Evolutionary conservation across 2,113 vertebrate species (phyloP), one percentile per base, ranked within the genome.

Genomic region (Rhinolophus sinicus): DNA sequence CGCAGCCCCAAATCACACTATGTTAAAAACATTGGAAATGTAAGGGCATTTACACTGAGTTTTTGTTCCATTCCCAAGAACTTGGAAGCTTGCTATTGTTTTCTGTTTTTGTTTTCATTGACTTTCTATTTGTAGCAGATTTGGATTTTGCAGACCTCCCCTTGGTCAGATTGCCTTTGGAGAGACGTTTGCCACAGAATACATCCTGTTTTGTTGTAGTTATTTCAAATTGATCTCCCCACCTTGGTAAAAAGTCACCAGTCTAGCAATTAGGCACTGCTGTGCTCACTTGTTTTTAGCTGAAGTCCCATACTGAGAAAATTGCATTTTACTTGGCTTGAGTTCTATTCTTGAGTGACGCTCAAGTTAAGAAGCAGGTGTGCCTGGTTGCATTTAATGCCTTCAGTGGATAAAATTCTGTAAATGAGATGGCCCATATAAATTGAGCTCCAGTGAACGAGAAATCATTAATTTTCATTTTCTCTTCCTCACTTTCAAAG

Each of bases 341-440:
- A 89, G 75, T 93, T 95, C 88, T 96, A 75, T 76, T 96, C 73
- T 69, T 95, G 72, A 96, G 58, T 94, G 94, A 95, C n/a, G 38
- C 77, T 95, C 95, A 94, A 94, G 96, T 97, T 95, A 95, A 97
- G 93, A 95, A 94, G 52, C 96, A 96, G 91, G 86, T 98, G 94
- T 60, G 56, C 81, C 93, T 69, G n/a, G 64, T 88, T 89, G 75
- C 54, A 52, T 77, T 94, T 76, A 93, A 95, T 84, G 30, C 56
- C 33, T 81, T 94, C 52, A 11, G 52, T 56, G 54, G 22, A 76
- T 80, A 90, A 87, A 83, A 21, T 75, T 22, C 52, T 90, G 18
- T 76, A 77, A 75, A 58, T 72, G 67, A 92, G 58, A 78, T 40
- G 22, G 22, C 24, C 77, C 75, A 2, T 52, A 56, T 10, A 92